These are phyloP conservation scores for Dromococcyx pavoninus DNA, from an alignment of 2,797 vertebrate species.

Conservation along the genomic window DNA sequence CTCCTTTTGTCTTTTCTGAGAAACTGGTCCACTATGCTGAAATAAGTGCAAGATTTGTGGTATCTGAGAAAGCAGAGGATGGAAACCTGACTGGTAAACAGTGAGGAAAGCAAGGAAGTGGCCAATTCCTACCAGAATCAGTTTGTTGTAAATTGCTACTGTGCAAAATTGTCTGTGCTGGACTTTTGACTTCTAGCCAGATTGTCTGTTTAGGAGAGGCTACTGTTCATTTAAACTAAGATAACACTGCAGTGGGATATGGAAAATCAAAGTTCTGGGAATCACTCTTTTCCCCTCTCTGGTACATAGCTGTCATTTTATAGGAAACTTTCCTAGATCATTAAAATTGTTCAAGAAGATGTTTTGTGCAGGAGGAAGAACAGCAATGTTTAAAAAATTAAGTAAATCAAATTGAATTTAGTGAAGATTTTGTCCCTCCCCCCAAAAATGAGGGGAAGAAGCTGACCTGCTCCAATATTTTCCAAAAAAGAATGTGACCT, in stretches of 20 bases:
- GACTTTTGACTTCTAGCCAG: not conserved
- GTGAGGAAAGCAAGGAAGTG: not conserved
- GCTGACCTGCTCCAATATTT: not conserved
- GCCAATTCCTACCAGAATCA: not conserved
- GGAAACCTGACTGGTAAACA: not conserved
- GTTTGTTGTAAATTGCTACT: not conserved
- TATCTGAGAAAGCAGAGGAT: not conserved
- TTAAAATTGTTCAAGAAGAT: not conserved
- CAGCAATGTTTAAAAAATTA: not conserved
- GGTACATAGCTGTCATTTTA: not conserved
- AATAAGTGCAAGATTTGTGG: not conserved
- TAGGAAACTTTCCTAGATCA: not conserved
- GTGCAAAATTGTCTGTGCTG: not conserved
- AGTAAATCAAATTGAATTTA: not conserved
- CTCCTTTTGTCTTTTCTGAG: not conserved
- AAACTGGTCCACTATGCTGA: not conserved
- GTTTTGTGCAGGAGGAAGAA: not conserved
- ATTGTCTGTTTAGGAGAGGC: not conserved
- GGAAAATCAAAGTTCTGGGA: not conserved
- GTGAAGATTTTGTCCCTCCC: not conserved
- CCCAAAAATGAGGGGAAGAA: not conserved
- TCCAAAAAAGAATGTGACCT: not conserved
- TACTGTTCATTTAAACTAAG: not conserved
- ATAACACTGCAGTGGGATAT: not conserved
- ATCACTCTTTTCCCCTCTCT: not conserved